Evolutionary conservation across 2,888 invertebrate species (phyloP).

Genomic region (Polydrusus cervinus): DNA sequence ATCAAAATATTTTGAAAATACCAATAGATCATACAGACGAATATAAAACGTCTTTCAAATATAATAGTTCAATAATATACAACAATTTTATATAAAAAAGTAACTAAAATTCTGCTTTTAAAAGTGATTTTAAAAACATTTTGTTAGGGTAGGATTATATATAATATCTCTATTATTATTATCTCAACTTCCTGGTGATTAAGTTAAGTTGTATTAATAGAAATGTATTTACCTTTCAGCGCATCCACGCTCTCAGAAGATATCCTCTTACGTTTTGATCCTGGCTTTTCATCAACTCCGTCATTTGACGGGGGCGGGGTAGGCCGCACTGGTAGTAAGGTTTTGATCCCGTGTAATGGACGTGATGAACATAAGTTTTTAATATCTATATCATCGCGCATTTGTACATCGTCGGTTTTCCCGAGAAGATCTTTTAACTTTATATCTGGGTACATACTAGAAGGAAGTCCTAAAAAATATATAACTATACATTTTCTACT

Average conservation of each 20-base stretch:
- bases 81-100: too few relatives aligned
- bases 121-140: too few relatives aligned
- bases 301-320: not conserved
- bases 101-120: too few relatives aligned
- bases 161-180: too few relatives aligned
- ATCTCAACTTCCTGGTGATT: too few relatives aligned
- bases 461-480: constrained; percentile 58
- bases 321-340: constrained; percentile 45
- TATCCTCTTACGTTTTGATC: constrained; percentile 60
- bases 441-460: constrained; percentile 67
- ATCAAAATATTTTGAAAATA: too few relatives aligned
- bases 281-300: constrained; percentile 23
- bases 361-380: constrained; percentile 67
- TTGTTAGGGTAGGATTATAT: too few relatives aligned
- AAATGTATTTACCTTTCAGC: constrained; percentile 59
- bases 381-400: constrained; percentile 65
- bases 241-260: constrained; percentile 58
- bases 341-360: constrained; percentile 67
- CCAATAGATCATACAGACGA: too few relatives aligned
- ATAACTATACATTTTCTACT: too few relatives aligned
- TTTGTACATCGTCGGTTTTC: constrained; percentile 67
- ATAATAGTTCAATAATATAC: too few relatives aligned
- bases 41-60: too few relatives aligned
- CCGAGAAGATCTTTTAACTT: constrained; percentile 68
- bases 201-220: too few relatives aligned